Conservation (phyloP, 2,113 vertebrate genomes). For the Macrotus californicus region DNA sequence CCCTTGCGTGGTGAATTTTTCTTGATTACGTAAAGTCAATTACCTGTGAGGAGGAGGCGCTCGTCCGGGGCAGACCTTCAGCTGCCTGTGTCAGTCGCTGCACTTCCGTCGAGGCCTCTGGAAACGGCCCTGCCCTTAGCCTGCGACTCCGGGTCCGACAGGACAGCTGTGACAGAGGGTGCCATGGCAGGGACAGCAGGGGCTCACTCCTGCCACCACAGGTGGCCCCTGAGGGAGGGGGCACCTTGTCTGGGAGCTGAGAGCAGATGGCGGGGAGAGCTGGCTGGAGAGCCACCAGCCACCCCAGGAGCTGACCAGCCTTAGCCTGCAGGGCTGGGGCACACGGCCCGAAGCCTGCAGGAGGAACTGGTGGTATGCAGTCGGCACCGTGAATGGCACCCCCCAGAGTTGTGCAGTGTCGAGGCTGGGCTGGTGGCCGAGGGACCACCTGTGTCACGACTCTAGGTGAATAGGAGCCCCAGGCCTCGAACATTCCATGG, state of each 20-base stretch:
- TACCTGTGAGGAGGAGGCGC: not conserved
- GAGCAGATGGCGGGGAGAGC: not conserved
- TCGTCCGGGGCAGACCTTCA: not conserved
- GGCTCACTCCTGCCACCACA: not conserved
- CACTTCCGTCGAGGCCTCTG: not conserved
- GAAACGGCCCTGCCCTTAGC: not conserved
- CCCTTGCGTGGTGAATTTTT: constrained; percentile 22
- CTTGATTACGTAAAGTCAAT: constrained; percentile 41
- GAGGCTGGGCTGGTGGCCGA: not conserved
- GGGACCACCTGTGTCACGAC: not conserved
- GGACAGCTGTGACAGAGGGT: not conserved
- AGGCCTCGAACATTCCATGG: not conserved
- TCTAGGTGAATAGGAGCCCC: not conserved
- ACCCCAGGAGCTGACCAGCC: not conserved
- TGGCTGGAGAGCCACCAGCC: not conserved
- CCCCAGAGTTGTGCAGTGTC: not conserved
- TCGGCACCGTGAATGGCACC: not conserved
- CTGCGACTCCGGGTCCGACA: not conserved
- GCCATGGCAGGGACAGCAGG: not conserved
- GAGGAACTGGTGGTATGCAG: not conserved
- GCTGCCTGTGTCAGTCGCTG: not conserved
- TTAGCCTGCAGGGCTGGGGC: not conserved
- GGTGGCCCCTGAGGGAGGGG: not conserved
- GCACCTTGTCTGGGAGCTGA: not conserved
- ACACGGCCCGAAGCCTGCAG: not conserved